Percentiles rank a stretch among this genome's conserved stretches.
Evolutionary conservation across 2,888 invertebrate genomes (phyloP).

Genomic region (Caenorhabditis sp.): DNA sequence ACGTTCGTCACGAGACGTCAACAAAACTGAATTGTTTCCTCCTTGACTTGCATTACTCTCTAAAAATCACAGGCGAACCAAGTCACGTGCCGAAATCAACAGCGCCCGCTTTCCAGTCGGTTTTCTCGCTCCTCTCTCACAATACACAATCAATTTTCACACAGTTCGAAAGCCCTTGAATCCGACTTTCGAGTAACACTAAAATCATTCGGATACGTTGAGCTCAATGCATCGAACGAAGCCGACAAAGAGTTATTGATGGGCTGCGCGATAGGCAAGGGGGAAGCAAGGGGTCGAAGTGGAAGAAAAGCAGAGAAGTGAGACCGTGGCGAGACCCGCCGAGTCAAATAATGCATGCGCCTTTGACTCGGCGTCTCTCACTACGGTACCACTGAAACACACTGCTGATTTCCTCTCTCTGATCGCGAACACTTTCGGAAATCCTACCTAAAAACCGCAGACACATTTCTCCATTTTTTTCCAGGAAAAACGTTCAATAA

Average conservation of each 20-base stretch:
- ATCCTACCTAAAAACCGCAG: conserved; percentile 8
- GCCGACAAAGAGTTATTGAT: conserved; percentile 66
- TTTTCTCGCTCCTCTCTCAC: conserved; percentile 36
- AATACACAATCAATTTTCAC: background rate
- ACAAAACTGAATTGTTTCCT: conserved; percentile 40
- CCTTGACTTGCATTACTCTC: conserved; percentile 28
- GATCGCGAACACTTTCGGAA: conserved; percentile 5
- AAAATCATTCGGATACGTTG: conserved; percentile 40
- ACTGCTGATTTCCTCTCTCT: conserved; percentile 4
- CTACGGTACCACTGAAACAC: conserved; percentile 61
- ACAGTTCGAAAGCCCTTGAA: conserved; percentile 30
- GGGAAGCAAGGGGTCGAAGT: conserved; percentile 28
- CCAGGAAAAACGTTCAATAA: conserved; percentile 38
- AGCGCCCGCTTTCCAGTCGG: conserved; percentile 5
- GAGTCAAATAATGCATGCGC: conserved; percentile 57
- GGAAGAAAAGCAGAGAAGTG: conserved; percentile 46
- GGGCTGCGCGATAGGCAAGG: conserved; percentile 64
- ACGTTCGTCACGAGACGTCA: conserved; percentile 25
- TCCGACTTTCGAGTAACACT: conserved; percentile 14
- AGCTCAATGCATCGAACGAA: conserved; percentile 28
- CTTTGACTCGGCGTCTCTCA: conserved; percentile 48
- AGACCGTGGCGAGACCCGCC: conserved; percentile 59
- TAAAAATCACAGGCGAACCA: conserved; percentile 35
- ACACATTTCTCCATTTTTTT: conserved; percentile 13
- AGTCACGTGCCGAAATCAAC: conserved; percentile 49